Percentiles rank a stretch among this genome's conserved stretches.
phyloP scores from a whole-genome alignment of 2,888 invertebrate species.

The Heliconius cydno region DNA sequence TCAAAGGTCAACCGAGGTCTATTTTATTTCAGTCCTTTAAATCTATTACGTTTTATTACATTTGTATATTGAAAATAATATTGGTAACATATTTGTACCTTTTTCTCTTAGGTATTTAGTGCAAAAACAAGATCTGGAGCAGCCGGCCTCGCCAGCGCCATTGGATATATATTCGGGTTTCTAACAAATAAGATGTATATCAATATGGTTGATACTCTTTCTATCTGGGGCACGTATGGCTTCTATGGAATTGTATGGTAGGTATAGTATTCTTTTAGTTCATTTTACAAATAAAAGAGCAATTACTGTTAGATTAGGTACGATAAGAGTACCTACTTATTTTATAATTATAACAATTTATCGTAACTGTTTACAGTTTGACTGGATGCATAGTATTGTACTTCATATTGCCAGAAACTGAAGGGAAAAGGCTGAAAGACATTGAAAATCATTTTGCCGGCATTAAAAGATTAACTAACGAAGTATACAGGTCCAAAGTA shows the following conservation, averaged over 20 bases:
- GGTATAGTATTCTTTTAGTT: slow-evolving; percentile 55
- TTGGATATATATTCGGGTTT: slow-evolving; percentile 90
- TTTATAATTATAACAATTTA: neutral
- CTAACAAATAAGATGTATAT: slow-evolving; percentile 89
- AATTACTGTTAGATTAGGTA: no score
- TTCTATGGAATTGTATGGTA: slow-evolving; percentile 85
- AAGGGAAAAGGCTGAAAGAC: slow-evolving; percentile 88
- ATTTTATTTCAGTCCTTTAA: no score
- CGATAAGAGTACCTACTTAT: no score
- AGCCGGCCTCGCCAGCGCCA: slow-evolving; percentile 88
- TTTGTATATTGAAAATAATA: neutral
- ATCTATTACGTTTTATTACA: no score
- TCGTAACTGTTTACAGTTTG: slow-evolving; percentile 70
- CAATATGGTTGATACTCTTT: slow-evolving; percentile 84
- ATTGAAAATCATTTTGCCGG: slow-evolving; percentile 88
- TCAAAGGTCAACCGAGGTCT: no score
- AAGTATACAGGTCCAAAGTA: slow-evolving; percentile 71
- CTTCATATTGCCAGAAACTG: slow-evolving; percentile 91
- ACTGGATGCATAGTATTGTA: slow-evolving; percentile 86
- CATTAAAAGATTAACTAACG: slow-evolving; percentile 75
- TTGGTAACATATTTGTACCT: neutral
- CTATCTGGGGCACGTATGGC: slow-evolving; percentile 88
- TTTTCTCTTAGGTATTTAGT: slow-evolving; percentile 81
- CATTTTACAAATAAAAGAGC: neutral
- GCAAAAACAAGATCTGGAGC: slow-evolving; percentile 87